Evolutionary conservation across 2,113 vertebrate genomes (phyloP), one percentile per base, ranked within the genome.

Genomic region (Paramisgurnus dabryanus): DNA sequence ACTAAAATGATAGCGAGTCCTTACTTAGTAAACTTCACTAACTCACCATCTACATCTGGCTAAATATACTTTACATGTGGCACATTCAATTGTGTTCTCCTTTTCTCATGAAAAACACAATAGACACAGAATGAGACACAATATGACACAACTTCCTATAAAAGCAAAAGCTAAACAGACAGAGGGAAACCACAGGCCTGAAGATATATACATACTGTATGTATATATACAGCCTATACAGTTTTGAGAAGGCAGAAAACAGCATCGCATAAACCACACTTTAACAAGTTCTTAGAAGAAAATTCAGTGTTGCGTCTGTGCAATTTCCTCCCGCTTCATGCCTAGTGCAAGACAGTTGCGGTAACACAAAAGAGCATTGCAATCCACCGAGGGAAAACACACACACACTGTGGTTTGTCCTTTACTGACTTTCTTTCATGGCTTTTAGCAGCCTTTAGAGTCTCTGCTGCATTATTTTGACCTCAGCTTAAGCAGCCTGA

Each of bases 351-450:
- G 40, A 43, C 40, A 60, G 39, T 73, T 57, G 13, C 8, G 53
- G 17, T 45, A 41, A 72, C 15, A 40, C 60, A 73, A 60, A 60
- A 45, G 39, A n/a, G 5, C 67, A 40, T 11, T 15, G 18, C 53
- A 13, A 60, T 27, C n/a, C 57, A 61, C 55, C 11, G 0, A 41
- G 55, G 55, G 11, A 74, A 58, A 60, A 74, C 71, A 60, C 58
- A 80, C 58, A 27, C 57, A 53, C 43, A 34, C 27, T 34, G 1
- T 61, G 67, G 77, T 79, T 39, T 63, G 77, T 70, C 77, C 67
- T 79, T 22, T 70, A 70, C 58, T 53, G 76, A 78, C 76, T 67
- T 63, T 67, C 76, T 78, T 4, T 45, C 6, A 63, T 77, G 63
- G 41, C 63, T 77, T 67, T 70, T 67, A 61, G 61, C 70, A 73